phyloP scores from a whole-genome alignment of 2,113 vertebrate species.

The Otis tarda region DNA sequence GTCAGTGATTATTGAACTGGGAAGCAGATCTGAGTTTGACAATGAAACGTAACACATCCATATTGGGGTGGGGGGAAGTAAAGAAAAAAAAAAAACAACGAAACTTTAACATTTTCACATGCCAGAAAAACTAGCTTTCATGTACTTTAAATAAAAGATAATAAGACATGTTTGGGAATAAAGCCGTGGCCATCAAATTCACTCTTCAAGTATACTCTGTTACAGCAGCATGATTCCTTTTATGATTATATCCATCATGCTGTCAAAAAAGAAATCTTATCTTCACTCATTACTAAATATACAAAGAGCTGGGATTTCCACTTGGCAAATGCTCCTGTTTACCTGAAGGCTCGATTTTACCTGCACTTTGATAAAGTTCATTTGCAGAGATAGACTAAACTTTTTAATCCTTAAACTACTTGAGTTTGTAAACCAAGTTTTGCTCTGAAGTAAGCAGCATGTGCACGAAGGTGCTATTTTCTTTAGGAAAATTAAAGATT shows the following conservation, averaged over 20 bases:
- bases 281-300: slow-evolving; percentile 67
- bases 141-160: slow-evolving; percentile 43
- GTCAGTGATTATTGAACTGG: not conserved
- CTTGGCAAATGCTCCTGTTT: slow-evolving; percentile 71
- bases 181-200: not conserved
- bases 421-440: not conserved
- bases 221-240: slow-evolving; percentile 40
- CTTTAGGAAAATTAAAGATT: not conserved
- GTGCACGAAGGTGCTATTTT: not conserved
- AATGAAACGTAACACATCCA: not conserved
- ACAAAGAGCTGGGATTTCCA: slow-evolving; percentile 74
- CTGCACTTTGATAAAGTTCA: slow-evolving; percentile 70
- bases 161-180: slow-evolving; percentile 6
- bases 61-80: not conserved
- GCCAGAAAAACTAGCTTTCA: slow-evolving; percentile 39
- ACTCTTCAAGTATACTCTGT: slow-evolving; percentile 30
- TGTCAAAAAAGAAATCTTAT: slow-evolving; percentile 74
- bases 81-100: not conserved
- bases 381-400: slow-evolving; percentile 39
- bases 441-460: not conserved
- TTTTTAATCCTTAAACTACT: slow-evolving; percentile 33
- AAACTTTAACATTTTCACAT: not conserved
- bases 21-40: not conserved
- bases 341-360: slow-evolving; percentile 68
- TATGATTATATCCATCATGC: slow-evolving; percentile 64